These are phyloP conservation scores for Brotula barbata DNA, from an alignment of 2,797 vertebrate species.

Conservation along the genomic window DNA sequence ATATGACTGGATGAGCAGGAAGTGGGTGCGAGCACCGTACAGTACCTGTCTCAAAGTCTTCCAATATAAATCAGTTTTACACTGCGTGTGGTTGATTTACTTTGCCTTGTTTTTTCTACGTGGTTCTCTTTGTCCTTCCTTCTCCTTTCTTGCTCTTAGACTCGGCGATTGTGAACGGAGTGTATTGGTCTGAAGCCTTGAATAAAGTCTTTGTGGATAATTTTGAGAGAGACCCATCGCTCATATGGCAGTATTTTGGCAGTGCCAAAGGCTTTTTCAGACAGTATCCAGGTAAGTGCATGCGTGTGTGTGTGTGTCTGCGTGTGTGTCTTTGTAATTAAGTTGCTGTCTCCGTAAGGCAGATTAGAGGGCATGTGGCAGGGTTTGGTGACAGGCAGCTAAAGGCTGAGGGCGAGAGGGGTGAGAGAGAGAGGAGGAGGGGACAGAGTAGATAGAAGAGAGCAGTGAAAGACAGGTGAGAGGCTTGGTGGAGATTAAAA, in stretches of 20 bases:
- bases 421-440: neutral
- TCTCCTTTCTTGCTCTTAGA: constrained; percentile 72
- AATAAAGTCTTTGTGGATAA: constrained; percentile 97
- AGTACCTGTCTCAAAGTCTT: constrained; percentile 3
- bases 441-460: constrained; percentile 3
- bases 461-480: constrained; percentile 5
- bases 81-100: neutral
- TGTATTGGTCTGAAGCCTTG: constrained; percentile 94
- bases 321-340: constrained; percentile 47
- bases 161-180: constrained; percentile 92
- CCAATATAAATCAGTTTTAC: constrained; percentile 10
- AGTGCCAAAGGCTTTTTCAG: constrained; percentile 95
- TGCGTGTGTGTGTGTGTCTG: constrained; percentile 14
- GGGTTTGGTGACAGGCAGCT: constrained; percentile 42
- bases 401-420: constrained; percentile 28
- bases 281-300: constrained; percentile 89
- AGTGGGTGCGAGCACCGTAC: neutral
- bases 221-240: constrained; percentile 92
- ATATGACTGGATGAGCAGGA: constrained; percentile 25
- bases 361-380: constrained; percentile 22
- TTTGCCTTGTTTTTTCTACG: neutral
- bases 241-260: constrained; percentile 96
- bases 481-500: constrained; percentile 22
- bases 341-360: constrained; percentile 36
- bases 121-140: constrained; percentile 1